These are phyloP conservation scores for Eubasilissa splendida DNA, from an alignment of 2,888 invertebrate species.

Conservation along the genomic window DNA sequence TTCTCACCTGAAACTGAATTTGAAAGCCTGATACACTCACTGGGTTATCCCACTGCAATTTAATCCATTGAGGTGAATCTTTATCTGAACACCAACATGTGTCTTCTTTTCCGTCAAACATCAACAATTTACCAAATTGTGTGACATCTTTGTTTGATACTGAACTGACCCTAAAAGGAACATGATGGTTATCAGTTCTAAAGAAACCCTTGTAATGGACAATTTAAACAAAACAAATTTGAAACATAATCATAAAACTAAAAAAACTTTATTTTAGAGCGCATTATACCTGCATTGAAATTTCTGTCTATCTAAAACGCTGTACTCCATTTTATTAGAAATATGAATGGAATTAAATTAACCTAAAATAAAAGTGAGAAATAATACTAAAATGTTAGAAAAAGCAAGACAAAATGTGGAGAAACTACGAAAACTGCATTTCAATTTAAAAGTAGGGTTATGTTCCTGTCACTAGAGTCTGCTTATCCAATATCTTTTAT, in stretches of 20 bases:
- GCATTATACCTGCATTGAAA: conserved; percentile 45
- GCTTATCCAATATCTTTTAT: neutral
- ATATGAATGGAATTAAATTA: neutral
- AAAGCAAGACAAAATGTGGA: neutral
- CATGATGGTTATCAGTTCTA: neutral
- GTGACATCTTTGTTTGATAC: conserved; percentile 74
- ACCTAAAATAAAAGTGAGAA: neutral
- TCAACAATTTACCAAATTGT: conserved; percentile 74
- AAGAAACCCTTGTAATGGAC: neutral
- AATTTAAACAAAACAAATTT: neutral
- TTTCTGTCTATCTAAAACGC: conserved; percentile 29
- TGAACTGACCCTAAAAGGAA: conserved; percentile 73
- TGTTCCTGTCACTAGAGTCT: neutral
- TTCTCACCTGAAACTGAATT: conserved; percentile 69
- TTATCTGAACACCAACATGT: conserved; percentile 80
- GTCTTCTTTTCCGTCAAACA: conserved; percentile 75
- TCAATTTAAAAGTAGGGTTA: neutral
- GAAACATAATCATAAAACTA: neutral
- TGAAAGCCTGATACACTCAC: conserved; percentile 65
- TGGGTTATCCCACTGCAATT: conserved; percentile 67
- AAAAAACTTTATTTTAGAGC: neutral
- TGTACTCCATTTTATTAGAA: conserved; percentile 8
- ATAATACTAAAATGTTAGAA: neutral
- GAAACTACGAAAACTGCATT: neutral
- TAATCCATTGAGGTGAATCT: conserved; percentile 77